A percentile compares a stretch with the other conserved stretches of the same genome.
Conservation (phyloP, 2,113 vertebrate genomes). For the Malurus elegans region DNA sequence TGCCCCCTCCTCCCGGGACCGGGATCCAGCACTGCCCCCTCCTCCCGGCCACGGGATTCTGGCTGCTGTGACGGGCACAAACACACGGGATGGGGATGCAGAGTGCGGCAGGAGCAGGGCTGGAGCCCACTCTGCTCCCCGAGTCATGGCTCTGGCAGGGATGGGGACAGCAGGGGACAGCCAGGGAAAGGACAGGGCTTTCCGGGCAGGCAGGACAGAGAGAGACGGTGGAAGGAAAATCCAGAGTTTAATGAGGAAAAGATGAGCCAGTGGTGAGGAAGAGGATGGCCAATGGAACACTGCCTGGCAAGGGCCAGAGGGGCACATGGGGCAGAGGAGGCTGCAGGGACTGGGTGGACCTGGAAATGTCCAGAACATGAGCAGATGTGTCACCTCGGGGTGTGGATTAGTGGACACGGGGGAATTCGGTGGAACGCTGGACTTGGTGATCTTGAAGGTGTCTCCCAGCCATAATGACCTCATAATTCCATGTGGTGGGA, state of each 20-base stretch:
- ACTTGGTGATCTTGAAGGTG: too few relatives aligned
- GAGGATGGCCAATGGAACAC: rapidly evolving
- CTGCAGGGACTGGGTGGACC: neutral
- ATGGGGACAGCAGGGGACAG: neutral
- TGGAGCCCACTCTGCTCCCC: neutral
- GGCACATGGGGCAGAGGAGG: neutral
- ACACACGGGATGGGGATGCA: neutral
- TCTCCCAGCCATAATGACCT: neutral
- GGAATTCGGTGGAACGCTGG: rapidly evolving
- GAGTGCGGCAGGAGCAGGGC: rapidly evolving
- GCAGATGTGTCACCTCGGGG: neutral
- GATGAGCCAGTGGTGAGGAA: neutral
- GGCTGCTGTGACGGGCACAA: too few relatives aligned
- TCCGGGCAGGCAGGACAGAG: neutral
- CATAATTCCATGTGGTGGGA: neutral
- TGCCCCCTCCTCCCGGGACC: neutral
- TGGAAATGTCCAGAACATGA: neutral
- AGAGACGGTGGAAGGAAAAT: rapidly evolving
- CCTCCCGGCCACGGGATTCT: neutral
- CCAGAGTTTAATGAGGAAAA: neutral
- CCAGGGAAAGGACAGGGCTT: rapidly evolving
- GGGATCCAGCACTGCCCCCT: neutral
- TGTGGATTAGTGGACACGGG: rapidly evolving
- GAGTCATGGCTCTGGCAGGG: neutral
- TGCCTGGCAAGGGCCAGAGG: neutral